These are phyloP conservation scores for Gastrophryne carolinensis DNA, from an alignment of 2,797 vertebrate species.

Conservation along the genomic window DNA sequence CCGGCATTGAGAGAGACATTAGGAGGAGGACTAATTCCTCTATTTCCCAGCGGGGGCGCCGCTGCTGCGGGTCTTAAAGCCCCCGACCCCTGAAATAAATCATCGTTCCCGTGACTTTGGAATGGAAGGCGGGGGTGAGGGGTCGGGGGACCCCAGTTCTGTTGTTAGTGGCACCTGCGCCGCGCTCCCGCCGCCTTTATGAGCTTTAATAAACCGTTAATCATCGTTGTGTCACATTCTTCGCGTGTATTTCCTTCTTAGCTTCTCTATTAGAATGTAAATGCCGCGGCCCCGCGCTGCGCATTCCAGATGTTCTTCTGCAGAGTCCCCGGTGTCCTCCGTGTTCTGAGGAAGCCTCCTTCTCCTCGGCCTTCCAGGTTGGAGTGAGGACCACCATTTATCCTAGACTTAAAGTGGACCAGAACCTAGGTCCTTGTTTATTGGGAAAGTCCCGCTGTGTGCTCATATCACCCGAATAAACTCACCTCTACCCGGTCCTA, in stretches of 20 bases:
- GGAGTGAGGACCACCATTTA: too few relatives aligned
- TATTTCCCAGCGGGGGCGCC: conserved; percentile 62
- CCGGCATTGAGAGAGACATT: neutral
- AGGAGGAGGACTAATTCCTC: conserved; percentile 42
- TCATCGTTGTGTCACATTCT: conserved; percentile 73
- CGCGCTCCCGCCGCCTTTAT: conserved; percentile 52
- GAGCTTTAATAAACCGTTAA: conserved; percentile 73
- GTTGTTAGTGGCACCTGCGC: conserved; percentile 64
- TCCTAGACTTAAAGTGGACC: too few relatives aligned
- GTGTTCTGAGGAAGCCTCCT: conserved; percentile 70
- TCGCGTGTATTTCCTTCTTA: conserved; percentile 68
- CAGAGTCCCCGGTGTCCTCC: conserved; percentile 70
- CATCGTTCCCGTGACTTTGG: conserved; percentile 15
- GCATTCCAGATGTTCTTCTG: conserved; percentile 69
- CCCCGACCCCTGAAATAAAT: conserved; percentile 44
- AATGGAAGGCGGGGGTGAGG: conserved; percentile 21
- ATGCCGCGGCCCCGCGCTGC: conserved; percentile 57
- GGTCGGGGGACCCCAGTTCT: neutral
- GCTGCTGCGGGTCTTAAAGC: conserved; percentile 49
- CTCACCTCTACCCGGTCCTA: too few relatives aligned
- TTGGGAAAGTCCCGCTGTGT: conserved; percentile 49
- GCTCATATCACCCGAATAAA: too few relatives aligned
- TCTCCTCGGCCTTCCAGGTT: conserved; percentile 61
- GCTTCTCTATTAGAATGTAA: conserved; percentile 74
- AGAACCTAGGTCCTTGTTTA: conserved; percentile 72